Evolutionary conservation across 2,888 invertebrate species (phyloP), one percentile per base, ranked within the genome.

Genomic region (Quadroppia sp.): DNA sequence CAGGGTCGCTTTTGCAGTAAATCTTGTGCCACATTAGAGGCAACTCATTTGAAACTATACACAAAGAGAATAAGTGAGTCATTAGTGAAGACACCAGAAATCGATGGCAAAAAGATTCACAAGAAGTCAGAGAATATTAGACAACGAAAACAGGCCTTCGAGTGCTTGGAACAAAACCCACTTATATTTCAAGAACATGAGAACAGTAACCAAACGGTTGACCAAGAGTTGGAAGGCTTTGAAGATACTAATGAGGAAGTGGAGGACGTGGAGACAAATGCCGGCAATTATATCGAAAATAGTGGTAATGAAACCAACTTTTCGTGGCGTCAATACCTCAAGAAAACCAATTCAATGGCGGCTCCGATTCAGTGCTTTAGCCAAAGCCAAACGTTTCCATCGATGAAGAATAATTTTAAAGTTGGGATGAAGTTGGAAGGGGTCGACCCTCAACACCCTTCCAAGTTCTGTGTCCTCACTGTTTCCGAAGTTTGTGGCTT

Each of bases 351-450:
- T 80, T 87, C 89, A 0, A 88, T 88, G 80, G 87, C 88, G 36
- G 91, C 90, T 0, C 90, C 91, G 0, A 86, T 87, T 0, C 89
- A 90, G 80, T 83, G 94, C 3, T 84, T 83, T 76, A 81, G 80
- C 78, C 80, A 82, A 72, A 32, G 20, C 61, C 78, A 78, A 67
- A 71, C 56, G 9, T 76, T 74, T 76, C 77, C 77, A 11, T 20
- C 53, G 15, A 53, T 42, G 30, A 72, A 74, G n/a, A 77, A 78
- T 75, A 70, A 42, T 13, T 78, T 77, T 76, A 73, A 81, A 80
- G 86, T 89, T 53, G 93, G 92, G 2, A 92, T 94, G 92, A 90
- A 92, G 80, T 81, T 96, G 79, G 96, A 96, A 84, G 95, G 93
- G 2, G 90, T 95, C 61, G 96, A 97, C 84, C 96, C 95, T 0